These are phyloP conservation scores for Netelia fuscicornis DNA, from an alignment of 2,888 invertebrate genomes.

Conservation along the genomic window DNA sequence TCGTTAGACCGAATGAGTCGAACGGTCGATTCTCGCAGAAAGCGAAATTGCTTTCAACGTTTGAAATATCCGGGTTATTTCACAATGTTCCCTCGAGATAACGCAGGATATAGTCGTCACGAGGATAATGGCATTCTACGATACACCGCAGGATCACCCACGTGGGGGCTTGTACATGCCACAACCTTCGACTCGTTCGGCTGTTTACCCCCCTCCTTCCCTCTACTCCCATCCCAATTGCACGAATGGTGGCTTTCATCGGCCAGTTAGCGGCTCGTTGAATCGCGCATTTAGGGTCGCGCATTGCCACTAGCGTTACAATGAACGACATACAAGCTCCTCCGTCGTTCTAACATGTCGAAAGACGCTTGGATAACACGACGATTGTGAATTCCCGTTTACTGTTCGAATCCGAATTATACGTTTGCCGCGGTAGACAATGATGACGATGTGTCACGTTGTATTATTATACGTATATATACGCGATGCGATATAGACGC, in stretches of 20 bases:
- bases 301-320: conserved; percentile 16
- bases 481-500: neutral
- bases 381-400: conserved; percentile 11
- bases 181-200: neutral
- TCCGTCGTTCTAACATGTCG: neutral
- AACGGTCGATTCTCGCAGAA: too few species aligned
- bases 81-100: too few species aligned
- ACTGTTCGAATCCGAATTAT: conserved; percentile 27
- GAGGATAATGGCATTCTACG: neutral
- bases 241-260: conserved; percentile 41
- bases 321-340: conserved; percentile 2
- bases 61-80: too few species aligned
- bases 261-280: conserved; percentile 47
- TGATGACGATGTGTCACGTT: neutral
- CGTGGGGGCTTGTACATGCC: neutral
- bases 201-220: too few species aligned
- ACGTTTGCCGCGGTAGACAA: conserved; percentile 29
- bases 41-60: too few species aligned
- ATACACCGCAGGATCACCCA: neutral
- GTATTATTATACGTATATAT: neutral
- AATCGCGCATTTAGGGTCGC: conserved; percentile 17
- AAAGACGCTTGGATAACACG: conserved; percentile 28
- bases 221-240: conserved; percentile 1
- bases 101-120: neutral
- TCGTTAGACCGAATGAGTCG: too few species aligned